Conservation (phyloP, 2,797 vertebrate species). For the Enteromius mattozi region DNA sequence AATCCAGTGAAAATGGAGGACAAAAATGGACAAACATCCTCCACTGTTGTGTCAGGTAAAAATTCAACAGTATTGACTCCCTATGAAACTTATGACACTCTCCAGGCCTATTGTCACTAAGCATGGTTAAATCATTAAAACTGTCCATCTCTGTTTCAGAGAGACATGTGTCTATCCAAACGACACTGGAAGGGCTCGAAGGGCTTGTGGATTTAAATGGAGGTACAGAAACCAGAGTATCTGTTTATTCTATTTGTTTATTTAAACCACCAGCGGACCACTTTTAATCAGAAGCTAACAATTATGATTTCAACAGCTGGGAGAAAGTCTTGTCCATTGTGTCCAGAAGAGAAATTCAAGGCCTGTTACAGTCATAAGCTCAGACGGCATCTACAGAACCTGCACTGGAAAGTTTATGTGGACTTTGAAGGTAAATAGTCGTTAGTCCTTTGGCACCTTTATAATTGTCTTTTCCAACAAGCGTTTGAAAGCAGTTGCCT, state of each 20-base stretch:
- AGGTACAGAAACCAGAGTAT: slow-evolving; percentile 67
- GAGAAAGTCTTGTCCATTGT: slow-evolving; percentile 89
- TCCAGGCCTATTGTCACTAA: background rate
- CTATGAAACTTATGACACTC: background rate
- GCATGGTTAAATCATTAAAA: slow-evolving; percentile 1
- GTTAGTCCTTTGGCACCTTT: background rate
- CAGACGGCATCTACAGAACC: slow-evolving; percentile 91
- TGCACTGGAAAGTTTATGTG: slow-evolving; percentile 97
- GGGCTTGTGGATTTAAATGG: slow-evolving; percentile 84
- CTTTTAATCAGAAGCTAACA: background rate
- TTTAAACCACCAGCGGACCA: background rate
- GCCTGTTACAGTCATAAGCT: slow-evolving; percentile 92
- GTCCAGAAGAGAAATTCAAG: slow-evolving; percentile 92
- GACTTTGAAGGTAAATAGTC: slow-evolving; percentile 89
- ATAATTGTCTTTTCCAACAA: background rate
- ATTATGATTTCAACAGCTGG: slow-evolving; percentile 74
- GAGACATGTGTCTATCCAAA: slow-evolving; percentile 92
- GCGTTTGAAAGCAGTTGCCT: background rate
- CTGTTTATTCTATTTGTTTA: background rate
- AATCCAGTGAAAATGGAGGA: slow-evolving; percentile 32
- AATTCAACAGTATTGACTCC: background rate
- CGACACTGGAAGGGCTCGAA: slow-evolving; percentile 87
- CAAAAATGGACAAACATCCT: slow-evolving; percentile 41
- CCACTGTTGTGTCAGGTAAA: slow-evolving; percentile 45
- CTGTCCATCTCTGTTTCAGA: slow-evolving; percentile 74